phyloP scores from a whole-genome alignment of 2,888 invertebrate genomes.

The Tachina fera region DNA sequence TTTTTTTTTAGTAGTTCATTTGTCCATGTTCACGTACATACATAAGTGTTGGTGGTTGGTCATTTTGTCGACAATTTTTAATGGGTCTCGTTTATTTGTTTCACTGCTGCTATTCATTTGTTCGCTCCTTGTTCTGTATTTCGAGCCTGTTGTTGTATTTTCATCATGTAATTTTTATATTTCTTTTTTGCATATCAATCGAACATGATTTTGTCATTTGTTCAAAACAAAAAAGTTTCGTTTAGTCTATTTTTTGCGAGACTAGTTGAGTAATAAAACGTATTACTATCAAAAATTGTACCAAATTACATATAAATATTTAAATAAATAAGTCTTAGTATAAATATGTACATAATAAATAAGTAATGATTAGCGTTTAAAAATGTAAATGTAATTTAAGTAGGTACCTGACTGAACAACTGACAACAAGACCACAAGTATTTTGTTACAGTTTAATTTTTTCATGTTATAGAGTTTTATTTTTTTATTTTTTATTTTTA shows the following conservation, averaged over 20 bases:
- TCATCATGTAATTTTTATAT: slow-evolving; percentile 54
- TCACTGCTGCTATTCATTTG: slow-evolving; percentile 14
- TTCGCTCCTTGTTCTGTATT: slow-evolving; percentile 42
- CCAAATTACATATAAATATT: slow-evolving; percentile 68
- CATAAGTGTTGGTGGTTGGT: slow-evolving; percentile 39
- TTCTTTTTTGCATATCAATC: slow-evolving; percentile 68
- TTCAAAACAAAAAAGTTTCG: slow-evolving; percentile 21
- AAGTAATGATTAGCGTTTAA: slow-evolving; percentile 67
- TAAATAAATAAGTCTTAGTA: slow-evolving; percentile 51
- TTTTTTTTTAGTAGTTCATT: slow-evolving; percentile 40
- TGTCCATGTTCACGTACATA: slow-evolving; percentile 44
- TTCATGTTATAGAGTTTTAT: slow-evolving; percentile 19
- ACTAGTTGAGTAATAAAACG: slow-evolving; percentile 65
- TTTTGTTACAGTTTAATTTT: slow-evolving; percentile 57
- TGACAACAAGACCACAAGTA: slow-evolving; percentile 37
- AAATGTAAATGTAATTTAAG: slow-evolving; percentile 64
- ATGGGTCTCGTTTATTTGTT: slow-evolving; percentile 36
- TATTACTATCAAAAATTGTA: slow-evolving; percentile 65
- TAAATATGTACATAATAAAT: slow-evolving; percentile 64
- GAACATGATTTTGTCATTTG: slow-evolving; percentile 71
- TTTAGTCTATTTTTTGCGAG: background rate
- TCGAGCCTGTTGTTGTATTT: slow-evolving; percentile 35
- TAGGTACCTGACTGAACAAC: slow-evolving; percentile 45
- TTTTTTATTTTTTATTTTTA: background rate
- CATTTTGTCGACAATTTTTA: slow-evolving; percentile 45